phyloP scores from a whole-genome alignment of 2,888 invertebrate genomes.

The Caenorhabditis japonica region DNA sequence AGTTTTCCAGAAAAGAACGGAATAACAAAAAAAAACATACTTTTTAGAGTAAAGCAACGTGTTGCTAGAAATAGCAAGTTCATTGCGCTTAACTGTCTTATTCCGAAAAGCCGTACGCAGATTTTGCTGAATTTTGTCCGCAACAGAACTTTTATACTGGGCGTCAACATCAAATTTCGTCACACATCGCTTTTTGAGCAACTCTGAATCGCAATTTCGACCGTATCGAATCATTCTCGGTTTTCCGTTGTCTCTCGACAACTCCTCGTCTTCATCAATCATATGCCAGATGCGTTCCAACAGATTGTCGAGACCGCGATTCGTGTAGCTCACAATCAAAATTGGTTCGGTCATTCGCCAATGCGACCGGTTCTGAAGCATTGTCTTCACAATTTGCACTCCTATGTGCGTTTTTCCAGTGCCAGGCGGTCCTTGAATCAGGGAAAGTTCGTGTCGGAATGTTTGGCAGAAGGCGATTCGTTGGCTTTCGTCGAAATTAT shows the following conservation, averaged over 20 bases:
- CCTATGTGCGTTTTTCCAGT: slow-evolving; percentile 80
- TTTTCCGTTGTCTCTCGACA: slow-evolving; percentile 28
- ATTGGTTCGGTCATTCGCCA: slow-evolving; percentile 80
- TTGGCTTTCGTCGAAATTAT: slow-evolving; percentile 83
- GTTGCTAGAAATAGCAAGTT: slow-evolving; percentile 18
- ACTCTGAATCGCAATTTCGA: slow-evolving; percentile 32
- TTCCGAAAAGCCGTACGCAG: neutral
- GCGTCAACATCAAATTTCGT: slow-evolving; percentile 19
- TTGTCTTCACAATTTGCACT: slow-evolving; percentile 53
- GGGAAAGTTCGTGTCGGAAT: slow-evolving; percentile 83
- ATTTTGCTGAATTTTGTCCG: slow-evolving; percentile 9
- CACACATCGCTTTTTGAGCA: slow-evolving; percentile 14
- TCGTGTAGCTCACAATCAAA: slow-evolving; percentile 87
- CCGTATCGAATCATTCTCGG: slow-evolving; percentile 47
- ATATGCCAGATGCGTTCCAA: slow-evolving; percentile 81
- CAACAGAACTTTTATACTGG: neutral
- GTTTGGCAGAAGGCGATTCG: slow-evolving; percentile 83
- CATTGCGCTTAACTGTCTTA: neutral
- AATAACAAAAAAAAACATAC: neutral
- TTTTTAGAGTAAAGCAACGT: slow-evolving; percentile 21
- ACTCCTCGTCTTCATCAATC: slow-evolving; percentile 37
- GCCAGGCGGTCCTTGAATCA: slow-evolving; percentile 90
- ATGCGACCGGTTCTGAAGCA: slow-evolving; percentile 59
- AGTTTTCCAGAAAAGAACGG: neutral
- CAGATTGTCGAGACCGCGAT: slow-evolving; percentile 90